phyloP scores from a whole-genome alignment of 2,888 invertebrate genomes.

The Tuta absoluta region DNA sequence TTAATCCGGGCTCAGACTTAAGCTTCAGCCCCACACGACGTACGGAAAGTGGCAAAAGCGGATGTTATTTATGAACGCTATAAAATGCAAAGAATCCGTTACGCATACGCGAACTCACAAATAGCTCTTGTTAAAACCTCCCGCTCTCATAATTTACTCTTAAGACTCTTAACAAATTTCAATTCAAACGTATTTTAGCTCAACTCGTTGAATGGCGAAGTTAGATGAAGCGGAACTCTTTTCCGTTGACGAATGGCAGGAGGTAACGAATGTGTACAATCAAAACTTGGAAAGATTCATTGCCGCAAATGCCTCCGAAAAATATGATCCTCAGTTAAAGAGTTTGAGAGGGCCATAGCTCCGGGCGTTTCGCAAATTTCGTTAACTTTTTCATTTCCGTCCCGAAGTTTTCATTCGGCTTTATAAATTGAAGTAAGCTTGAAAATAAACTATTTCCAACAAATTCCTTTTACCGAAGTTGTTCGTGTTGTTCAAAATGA shows the following conservation, averaged over 20 bases:
- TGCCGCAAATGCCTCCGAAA: conserved; percentile 65
- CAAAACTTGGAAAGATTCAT: conserved; percentile 77
- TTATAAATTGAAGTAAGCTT: conserved; percentile 21
- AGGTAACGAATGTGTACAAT: conserved; percentile 75
- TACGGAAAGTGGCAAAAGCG: background rate
- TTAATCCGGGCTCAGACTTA: conserved; percentile 5
- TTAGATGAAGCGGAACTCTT: conserved; percentile 62
- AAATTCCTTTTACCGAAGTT: background rate
- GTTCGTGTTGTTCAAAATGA: background rate
- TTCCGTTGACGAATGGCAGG: conserved; percentile 66
- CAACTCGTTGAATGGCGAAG: conserved; percentile 64
- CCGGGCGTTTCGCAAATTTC: conserved; percentile 40
- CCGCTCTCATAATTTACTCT: conserved; percentile 31
- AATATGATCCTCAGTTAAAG: conserved; percentile 65
- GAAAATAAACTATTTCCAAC: conserved; percentile 9
- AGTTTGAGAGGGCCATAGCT: conserved; percentile 52
- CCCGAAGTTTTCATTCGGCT: conserved; percentile 30
- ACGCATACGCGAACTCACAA: background rate
- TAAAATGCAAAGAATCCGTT: conserved; percentile 10
- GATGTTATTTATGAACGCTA: conserved; percentile 10
- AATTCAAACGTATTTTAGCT: conserved; percentile 53
- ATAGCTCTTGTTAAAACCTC: conserved; percentile 17
- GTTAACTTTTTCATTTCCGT: conserved; percentile 55
- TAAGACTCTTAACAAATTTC: conserved; percentile 49
- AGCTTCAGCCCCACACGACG: background rate